Evolutionary conservation across 2,113 vertebrate genomes (phyloP).

Genomic region (Bos javanicus): DNA sequence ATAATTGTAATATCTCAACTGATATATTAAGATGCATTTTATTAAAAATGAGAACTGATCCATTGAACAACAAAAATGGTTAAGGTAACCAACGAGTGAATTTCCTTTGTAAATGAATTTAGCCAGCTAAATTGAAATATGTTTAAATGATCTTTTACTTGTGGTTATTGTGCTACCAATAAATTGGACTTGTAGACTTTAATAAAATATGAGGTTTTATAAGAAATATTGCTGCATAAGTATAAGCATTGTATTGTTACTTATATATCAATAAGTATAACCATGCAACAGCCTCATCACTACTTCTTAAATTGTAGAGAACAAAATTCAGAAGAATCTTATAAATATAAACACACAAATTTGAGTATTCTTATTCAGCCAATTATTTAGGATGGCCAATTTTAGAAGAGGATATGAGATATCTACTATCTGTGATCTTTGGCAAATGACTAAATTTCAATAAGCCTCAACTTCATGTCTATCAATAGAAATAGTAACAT

Average conservation of each 20-base stretch:
- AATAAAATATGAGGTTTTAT: neutral
- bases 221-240: neutral
- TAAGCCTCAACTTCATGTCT: neutral
- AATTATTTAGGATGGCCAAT: neutral
- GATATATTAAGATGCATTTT: neutral
- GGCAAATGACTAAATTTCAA: neutral
- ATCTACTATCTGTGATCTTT: neutral
- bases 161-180: neutral
- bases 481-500: neutral
- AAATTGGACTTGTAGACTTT: neutral
- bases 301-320: neutral
- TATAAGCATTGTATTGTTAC: neutral
- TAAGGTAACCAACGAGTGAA: neutral
- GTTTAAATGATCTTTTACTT: conserved; percentile 11
- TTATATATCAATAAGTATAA: neutral
- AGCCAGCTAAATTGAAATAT: neutral
- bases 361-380: neutral
- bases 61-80: neutral
- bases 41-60: neutral
- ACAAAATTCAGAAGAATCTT: neutral
- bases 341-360: neutral
- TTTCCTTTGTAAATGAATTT: neutral
- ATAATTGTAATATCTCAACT: neutral
- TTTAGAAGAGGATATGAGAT: neutral
- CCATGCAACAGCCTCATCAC: neutral